phyloP scores from a whole-genome alignment of 1,140 invertebrate genomes.

The Dermatophagoides farinae region DNA sequence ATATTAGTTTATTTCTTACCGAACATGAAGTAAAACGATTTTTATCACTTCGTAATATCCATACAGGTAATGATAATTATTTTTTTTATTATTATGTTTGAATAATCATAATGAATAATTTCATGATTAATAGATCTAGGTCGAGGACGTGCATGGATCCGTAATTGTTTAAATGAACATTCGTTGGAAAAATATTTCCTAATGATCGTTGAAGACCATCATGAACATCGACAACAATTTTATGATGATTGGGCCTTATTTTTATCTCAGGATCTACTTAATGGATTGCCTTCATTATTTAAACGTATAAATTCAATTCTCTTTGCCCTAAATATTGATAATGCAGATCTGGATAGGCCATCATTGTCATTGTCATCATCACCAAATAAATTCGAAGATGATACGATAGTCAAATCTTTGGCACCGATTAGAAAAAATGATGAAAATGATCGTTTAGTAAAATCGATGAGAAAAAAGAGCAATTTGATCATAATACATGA shows the following conservation, averaged over 20 bases:
- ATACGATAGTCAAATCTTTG: neutral
- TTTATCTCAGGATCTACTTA: constrained; percentile 24
- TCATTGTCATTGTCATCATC: neutral
- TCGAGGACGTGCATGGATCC: constrained; percentile 50
- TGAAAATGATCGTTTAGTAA: neutral
- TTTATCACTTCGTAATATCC: constrained; percentile 50
- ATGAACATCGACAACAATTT: constrained; percentile 32
- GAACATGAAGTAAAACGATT: constrained; percentile 70
- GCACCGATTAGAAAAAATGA: neutral
- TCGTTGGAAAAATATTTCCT: constrained; percentile 63
- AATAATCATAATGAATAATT: neutral
- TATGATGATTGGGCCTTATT: constrained; percentile 69
- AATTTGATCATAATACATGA: constrained; percentile 5
- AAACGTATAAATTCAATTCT: constrained; percentile 57
- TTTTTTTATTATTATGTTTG: neutral
- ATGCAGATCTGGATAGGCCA: constrained; percentile 45
- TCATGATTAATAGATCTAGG: constrained; percentile 37
- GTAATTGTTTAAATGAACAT: constrained; percentile 65
- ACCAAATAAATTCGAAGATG: neutral
- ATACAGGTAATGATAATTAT: constrained; percentile 34
- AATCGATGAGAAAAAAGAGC: neutral
- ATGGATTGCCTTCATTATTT: constrained; percentile 40
- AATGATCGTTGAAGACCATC: constrained; percentile 41
- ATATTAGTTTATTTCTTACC: constrained; percentile 39
- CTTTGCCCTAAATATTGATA: constrained; percentile 74